Base-by-base conservation (phyloP, 2,113 vertebrate genomes). In the Sylvicapra grimmia region DNA sequence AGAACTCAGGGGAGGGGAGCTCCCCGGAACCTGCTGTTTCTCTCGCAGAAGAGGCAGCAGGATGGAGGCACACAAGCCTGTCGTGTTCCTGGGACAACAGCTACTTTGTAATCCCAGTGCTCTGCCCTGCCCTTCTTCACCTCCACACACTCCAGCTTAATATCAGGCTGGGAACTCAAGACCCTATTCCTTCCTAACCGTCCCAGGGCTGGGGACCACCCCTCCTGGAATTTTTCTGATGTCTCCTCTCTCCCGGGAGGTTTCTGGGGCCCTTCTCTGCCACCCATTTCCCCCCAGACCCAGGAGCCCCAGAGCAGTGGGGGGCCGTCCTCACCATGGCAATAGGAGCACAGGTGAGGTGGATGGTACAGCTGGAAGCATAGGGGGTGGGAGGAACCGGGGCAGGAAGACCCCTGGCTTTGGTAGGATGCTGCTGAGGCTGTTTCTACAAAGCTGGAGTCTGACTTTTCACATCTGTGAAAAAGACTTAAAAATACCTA, bases 71-170 rank as follows among this genome's bases (percentile, higher is more conserved):
- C 95, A 97, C 94, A 95, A 90, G 53, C 18, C 87, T 82, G 92
- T 77, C 95, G 7, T 53, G 88, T 29, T 54, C 88, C 47, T 2
- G 11, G 25, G 11, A 53, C 8, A n/a, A 29, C 8, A 4, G 96
- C 68, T 95, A 96, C 96, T 97, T 97, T 98, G 98, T 96, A 90
- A 95, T 79, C 47, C 21, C 12, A 4, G 21, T 18, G 14, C 12
- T 2, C 36, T 3, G 31, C n/a, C 9, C 58, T 3, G 54, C 58
- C 13, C 12, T 15, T 8, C 63, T 5, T 44, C 3, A 1, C 15
- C 19, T 2, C 23, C 31, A 15, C 31, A 8, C 11, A 15, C 44
- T 59, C 51, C 65, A 8, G 40, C 36, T 72, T 36, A n/a, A 33
- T 33, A 82, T 21, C 49, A 0, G n/a, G 5, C 18, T 19, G 51